Evolutionary conservation across 2,113 vertebrate genomes (phyloP).

Genomic region (Nycticorax nycticorax): DNA sequence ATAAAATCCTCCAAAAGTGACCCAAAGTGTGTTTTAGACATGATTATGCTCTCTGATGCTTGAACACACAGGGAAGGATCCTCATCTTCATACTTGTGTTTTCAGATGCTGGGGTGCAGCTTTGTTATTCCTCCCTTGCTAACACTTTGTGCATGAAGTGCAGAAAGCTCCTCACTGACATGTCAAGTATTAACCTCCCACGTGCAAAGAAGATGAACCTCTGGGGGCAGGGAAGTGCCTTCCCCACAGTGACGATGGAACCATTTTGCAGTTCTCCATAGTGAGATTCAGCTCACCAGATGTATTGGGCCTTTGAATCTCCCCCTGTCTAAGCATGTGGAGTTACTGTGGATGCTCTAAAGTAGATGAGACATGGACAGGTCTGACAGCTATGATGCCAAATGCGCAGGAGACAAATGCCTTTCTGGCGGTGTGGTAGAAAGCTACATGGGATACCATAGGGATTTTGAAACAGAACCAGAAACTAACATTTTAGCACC

Average conservation of each 20-base stretch:
- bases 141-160: background rate
- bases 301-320: background rate
- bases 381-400: background rate
- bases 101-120: background rate
- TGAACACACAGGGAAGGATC: background rate
- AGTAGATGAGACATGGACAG: background rate
- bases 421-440: background rate
- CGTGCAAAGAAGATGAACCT: background rate
- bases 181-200: background rate
- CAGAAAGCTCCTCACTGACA: background rate
- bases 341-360: background rate
- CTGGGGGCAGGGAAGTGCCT: background rate
- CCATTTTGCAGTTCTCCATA: background rate
- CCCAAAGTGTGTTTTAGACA: background rate
- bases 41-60: background rate
- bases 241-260: background rate
- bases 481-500: background rate
- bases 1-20: background rate
- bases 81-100: background rate
- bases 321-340: background rate
- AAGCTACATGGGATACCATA: background rate
- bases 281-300: background rate
- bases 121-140: background rate
- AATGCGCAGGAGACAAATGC: background rate
- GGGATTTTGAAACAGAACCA: background rate